Evolutionary conservation across 2,888 invertebrate genomes (phyloP), one percentile per base, ranked within the genome.

Genomic region (Agonopterix arenella): DNA sequence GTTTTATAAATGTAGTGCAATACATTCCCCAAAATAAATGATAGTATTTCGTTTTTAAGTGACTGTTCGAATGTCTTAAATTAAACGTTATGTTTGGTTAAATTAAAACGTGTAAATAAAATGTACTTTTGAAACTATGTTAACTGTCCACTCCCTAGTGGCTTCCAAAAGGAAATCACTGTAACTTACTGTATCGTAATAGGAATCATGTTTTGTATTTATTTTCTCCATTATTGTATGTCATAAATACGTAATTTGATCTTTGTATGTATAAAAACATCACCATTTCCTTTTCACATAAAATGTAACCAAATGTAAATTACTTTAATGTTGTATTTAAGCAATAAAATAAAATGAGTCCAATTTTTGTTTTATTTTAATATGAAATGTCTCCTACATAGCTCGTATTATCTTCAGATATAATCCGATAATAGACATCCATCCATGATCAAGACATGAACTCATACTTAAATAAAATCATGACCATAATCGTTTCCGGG

Each of bases 11-110:
- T 54, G 51, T 61, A 61, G 74, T 78, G 74, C 72, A 76, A 77
- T 74, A 80, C 80, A 80, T 79, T 80, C 80, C 80, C 77, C 75
- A 72, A 74, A 72, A 70, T 73, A 54, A 62, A 74, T 70, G 4
- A 64, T 68, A 68, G 55, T 52, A 56, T 64, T 55, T 67, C 58
- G 8, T 36, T 36, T 47, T 42, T 41, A 40, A 40, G 38, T 8
- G 10, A 37, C 2, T 37, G 13, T 11, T 36, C 36, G 44, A 28
- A 44, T 28, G 28, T 28, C 28, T 28, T 28, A 28, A 28, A 28
- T 28, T 28, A 28, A 28, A 28, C 28, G 28, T 28, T 28, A 28
- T 28, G 28, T 28, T 28, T 28, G 28, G 28, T 28, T 28, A 28
- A 28, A 28, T 11, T 42, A 11, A 11, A 42, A 4, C 8, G 13